Evolutionary conservation across 2,888 invertebrate species (phyloP).

Genomic region (Suillia variegata): DNA sequence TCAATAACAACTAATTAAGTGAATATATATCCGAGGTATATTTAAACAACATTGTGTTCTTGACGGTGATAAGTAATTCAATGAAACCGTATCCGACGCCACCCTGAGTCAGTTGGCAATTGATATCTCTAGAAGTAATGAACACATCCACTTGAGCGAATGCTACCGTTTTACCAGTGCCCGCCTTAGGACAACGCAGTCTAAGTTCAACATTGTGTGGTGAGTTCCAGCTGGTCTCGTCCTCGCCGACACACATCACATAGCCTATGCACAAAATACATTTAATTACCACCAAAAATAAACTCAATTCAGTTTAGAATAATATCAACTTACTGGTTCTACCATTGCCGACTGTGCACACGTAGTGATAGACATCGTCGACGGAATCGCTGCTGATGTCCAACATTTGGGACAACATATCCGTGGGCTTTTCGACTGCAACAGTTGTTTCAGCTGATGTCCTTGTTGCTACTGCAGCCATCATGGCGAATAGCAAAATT

Average conservation of each 20-base stretch:
- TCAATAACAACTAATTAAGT: too few species aligned
- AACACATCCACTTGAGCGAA: conserved; percentile 23
- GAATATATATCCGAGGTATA: too few species aligned
- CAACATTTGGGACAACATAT: background rate
- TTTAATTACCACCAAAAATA: too few species aligned
- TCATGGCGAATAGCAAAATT: background rate
- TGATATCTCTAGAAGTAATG: conserved; percentile 19
- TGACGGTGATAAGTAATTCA: conserved; percentile 21
- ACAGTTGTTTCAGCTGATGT: background rate
- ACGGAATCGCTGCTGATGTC: background rate
- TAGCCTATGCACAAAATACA: too few species aligned
- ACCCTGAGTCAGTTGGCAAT: conserved; percentile 25
- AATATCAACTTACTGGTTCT: too few species aligned
- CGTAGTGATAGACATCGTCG: conserved; percentile 11
- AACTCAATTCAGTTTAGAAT: too few species aligned
- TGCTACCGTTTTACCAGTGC: conserved; percentile 21
- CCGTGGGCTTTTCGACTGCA: background rate
- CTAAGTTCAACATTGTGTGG: conserved; percentile 29
- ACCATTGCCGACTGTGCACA: conserved; percentile 25
- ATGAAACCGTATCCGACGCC: conserved; percentile 24
- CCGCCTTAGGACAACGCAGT: conserved; percentile 27
- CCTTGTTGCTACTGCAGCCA: background rate
- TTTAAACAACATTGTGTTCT: too few species aligned
- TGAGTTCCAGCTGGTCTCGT: conserved; percentile 17
- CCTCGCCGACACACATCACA: conserved; percentile 20